Percentiles rank a stretch among this genome's conserved stretches.
phyloP scores from a whole-genome alignment of 2,113 vertebrate genomes.

The Channa argus region DNA sequence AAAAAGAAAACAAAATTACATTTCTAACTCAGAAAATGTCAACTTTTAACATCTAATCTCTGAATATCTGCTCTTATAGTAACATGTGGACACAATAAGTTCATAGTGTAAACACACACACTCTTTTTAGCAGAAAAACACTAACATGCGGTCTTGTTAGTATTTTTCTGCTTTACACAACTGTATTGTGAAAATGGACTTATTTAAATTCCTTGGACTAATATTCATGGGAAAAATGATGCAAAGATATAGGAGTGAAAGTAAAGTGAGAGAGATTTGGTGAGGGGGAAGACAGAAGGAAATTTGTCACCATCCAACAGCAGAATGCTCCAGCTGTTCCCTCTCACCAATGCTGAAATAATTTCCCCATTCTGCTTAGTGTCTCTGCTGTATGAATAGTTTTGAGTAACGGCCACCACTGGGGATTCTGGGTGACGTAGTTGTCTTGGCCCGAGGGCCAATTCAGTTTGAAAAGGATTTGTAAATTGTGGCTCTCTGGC shows the following conservation, averaged over 20 bases:
- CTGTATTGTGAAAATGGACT: conserved; percentile 28
- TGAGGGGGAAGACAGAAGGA: conserved; percentile 27
- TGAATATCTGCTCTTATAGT: conserved; percentile 12
- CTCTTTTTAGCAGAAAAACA: not conserved
- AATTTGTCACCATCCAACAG: conserved; percentile 56
- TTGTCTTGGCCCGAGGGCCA: conserved; percentile 49
- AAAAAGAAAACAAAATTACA: conserved; percentile 26
- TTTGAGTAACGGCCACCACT: conserved; percentile 67
- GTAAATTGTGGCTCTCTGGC: conserved; percentile 51
- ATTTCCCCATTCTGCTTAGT: conserved; percentile 53
- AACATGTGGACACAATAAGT: conserved; percentile 17
- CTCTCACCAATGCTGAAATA: conserved; percentile 66
- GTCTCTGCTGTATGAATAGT: conserved; percentile 46
- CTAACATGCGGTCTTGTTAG: not conserved
- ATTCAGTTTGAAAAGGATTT: conserved; percentile 58
- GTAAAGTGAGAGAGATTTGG: conserved; percentile 4
- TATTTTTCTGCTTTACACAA: conserved; percentile 15
- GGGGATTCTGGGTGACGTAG: conserved; percentile 75
- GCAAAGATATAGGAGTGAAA: conserved; percentile 13
- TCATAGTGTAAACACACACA: not conserved
- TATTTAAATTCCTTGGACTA: conserved; percentile 49
- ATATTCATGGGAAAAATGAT: conserved; percentile 49
- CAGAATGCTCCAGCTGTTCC: conserved; percentile 72
- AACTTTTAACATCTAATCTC: conserved; percentile 10
- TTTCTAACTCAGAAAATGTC: conserved; percentile 18